These are phyloP conservation scores for Tridacna crocea DNA, from an alignment of 2,888 invertebrate genomes.

Conservation along the genomic window DNA sequence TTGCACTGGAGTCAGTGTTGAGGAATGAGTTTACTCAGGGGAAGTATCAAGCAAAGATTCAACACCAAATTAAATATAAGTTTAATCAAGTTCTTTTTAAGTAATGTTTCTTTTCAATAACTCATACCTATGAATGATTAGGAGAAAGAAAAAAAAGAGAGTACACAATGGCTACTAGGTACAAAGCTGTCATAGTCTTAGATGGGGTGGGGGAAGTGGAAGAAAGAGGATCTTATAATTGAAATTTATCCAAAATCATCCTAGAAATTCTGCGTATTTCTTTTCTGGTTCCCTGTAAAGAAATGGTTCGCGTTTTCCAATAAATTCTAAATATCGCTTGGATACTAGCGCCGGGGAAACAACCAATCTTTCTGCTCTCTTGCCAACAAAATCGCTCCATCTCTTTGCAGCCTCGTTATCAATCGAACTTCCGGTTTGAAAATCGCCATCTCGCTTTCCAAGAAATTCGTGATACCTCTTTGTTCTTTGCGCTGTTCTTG, in stretches of 20 bases:
- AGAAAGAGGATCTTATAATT: no score
- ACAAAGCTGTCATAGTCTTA: no score
- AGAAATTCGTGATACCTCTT: slow-evolving; percentile 27
- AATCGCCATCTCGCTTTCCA: slow-evolving; percentile 9
- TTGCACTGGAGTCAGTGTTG: no score
- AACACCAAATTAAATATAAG: no score
- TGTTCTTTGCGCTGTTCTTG: background rate
- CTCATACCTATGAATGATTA: no score
- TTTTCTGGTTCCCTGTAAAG: slow-evolving; percentile 9
- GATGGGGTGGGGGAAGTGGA: no score
- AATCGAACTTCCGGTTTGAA: slow-evolving; percentile 1
- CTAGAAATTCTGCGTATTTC: slow-evolving; percentile 23
- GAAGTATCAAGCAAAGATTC: no score
- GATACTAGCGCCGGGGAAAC: slow-evolving; percentile 12
- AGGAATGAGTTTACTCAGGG: no score
- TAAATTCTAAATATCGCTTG: slow-evolving; percentile 46
- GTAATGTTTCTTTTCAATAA: no score
- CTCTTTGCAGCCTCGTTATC: slow-evolving; percentile 29
- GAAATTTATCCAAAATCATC: background rate
- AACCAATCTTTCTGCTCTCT: slow-evolving; percentile 21
- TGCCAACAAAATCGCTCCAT: slow-evolving; percentile 51
- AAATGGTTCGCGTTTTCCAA: slow-evolving; percentile 45
- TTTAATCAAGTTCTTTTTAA: no score
- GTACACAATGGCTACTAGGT: no score
- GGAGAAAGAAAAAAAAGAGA: no score